Percentiles rank a stretch among this genome's conserved stretches.
These are phyloP conservation scores for Emys orbicularis DNA, from an alignment of 2,797 vertebrate genomes.

Conservation along the genomic window DNA sequence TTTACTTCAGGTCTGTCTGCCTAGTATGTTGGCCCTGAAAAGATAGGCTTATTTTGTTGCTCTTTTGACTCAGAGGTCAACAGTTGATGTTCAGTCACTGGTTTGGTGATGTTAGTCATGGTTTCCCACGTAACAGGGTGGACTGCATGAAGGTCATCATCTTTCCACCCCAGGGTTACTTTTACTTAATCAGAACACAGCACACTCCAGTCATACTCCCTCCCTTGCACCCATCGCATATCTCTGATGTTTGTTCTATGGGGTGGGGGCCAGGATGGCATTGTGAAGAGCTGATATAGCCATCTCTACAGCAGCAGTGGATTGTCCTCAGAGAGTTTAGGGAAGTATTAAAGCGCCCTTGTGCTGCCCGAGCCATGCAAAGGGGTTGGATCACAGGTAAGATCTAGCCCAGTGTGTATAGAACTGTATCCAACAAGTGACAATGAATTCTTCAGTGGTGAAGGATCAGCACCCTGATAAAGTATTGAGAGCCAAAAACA, in stretches of 20 bases:
- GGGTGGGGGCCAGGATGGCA: not conserved
- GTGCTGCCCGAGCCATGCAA: not conserved
- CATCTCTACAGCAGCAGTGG: no score
- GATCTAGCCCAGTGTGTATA: not conserved
- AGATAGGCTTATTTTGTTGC: no score
- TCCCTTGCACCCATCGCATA: not conserved
- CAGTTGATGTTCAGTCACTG: no score
- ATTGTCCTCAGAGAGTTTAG: not conserved
- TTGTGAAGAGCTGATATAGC: no score
- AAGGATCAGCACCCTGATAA: not conserved
- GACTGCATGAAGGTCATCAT: no score
- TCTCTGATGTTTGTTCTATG: not conserved
- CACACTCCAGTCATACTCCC: not conserved
- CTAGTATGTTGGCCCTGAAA: no score
- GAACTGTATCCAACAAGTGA: not conserved
- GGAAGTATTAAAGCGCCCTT: not conserved
- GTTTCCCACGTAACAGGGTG: no score
- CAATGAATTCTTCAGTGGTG: conserved; percentile 4
- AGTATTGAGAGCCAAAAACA: conserved; percentile 5
- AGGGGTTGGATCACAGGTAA: not conserved
- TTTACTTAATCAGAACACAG: not conserved
- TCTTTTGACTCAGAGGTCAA: no score
- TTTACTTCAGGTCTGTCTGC: no score
- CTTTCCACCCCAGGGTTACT: not conserved
- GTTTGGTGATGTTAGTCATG: no score